Evolutionary conservation across 2,113 vertebrate genomes (phyloP).

Genomic region (Apodemus speciosus): DNA sequence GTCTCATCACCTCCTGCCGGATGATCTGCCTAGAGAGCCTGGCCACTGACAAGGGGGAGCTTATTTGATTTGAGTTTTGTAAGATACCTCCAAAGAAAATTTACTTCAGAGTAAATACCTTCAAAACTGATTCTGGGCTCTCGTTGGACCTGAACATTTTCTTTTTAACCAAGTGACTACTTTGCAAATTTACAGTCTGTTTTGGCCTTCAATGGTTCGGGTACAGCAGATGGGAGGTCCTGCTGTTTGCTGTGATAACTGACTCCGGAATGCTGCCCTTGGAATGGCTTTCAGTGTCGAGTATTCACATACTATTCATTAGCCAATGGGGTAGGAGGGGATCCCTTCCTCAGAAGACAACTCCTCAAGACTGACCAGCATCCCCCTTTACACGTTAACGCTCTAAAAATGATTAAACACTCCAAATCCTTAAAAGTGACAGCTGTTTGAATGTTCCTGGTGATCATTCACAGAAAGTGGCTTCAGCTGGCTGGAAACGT

Average conservation of each 20-base stretch:
- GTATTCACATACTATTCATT: not conserved
- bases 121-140: not conserved
- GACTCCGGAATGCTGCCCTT: conserved; percentile 66
- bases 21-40: conserved; percentile 26
- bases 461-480: conserved; percentile 43
- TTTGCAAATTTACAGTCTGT: not conserved
- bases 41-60: conserved; percentile 32
- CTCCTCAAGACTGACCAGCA: conserved; percentile 48
- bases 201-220: not conserved
- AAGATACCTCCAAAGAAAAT: not conserved
- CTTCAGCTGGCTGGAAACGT: conserved; percentile 42
- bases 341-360: conserved; percentile 35
- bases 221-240: conserved; percentile 5
- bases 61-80: conserved; percentile 44
- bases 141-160: conserved; percentile 27
- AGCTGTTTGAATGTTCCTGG: conserved; percentile 57
- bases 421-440: conserved; percentile 62
- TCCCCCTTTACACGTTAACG: conserved; percentile 60
- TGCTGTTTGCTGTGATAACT: conserved; percentile 68
- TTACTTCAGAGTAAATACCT: not conserved
- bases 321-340: conserved; percentile 44
- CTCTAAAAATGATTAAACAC: conserved; percentile 69
- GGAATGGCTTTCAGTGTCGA: not conserved
- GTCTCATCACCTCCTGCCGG: conserved; percentile 31
- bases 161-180: conserved; percentile 21